Evolutionary conservation across 2,113 vertebrate genomes (phyloP).

Genomic region (Panthera leo): DNA sequence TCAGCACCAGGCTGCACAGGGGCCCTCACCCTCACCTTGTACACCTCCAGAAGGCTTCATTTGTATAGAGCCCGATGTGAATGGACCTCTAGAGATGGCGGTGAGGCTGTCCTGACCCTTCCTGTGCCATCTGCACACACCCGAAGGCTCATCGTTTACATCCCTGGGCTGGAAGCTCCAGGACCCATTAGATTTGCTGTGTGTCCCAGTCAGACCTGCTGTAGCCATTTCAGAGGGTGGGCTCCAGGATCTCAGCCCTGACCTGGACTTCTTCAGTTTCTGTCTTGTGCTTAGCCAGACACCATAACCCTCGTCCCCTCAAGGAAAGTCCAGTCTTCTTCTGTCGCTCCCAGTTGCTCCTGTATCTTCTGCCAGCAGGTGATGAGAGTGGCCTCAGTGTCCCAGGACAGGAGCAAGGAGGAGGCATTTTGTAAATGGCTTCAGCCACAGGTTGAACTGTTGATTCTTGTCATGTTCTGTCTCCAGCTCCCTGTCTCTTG

Average conservation of each 20-base stretch:
- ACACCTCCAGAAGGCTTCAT: fast-evolving
- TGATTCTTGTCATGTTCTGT: background rate
- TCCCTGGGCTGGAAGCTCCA: background rate
- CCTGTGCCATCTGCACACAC: no score
- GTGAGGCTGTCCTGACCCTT: background rate
- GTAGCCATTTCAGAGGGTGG: background rate
- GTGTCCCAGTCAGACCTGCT: fast-evolving
- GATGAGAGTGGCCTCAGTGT: background rate
- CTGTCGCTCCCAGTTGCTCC: fast-evolving
- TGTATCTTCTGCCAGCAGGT: background rate
- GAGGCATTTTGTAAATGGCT: background rate
- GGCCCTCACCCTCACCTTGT: fast-evolving
- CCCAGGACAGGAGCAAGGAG: background rate
- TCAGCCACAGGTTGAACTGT: no score
- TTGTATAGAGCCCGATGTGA: no score
- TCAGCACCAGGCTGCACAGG: fast-evolving
- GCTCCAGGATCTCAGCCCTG: no score
- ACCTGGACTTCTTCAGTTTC: no score
- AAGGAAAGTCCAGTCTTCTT: background rate
- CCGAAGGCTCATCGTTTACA: background rate
- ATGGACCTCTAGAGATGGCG: background rate
- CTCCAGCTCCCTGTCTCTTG: background rate
- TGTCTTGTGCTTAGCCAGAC: no score
- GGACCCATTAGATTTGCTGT: background rate
- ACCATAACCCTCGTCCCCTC: no score